These are phyloP conservation scores for Drosophila triauraria DNA, from an alignment of 1,140 invertebrate genomes.

Conservation along the genomic window DNA sequence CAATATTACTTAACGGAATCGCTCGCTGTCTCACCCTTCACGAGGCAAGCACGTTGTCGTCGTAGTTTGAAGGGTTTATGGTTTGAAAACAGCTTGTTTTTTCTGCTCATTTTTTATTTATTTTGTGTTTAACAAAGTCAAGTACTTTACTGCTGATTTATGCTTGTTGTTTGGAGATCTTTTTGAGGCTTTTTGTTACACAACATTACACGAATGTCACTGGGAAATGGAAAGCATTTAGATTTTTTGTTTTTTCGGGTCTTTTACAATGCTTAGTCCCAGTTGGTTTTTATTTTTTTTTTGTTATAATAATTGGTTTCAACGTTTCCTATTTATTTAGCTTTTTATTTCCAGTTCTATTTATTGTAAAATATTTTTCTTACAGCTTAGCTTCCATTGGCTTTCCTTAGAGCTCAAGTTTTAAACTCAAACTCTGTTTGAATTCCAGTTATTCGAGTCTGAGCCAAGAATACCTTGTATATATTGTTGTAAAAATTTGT, in stretches of 20 bases:
- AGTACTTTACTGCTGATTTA: constrained; percentile 6
- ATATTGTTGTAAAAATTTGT: constrained; percentile 3
- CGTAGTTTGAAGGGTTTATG: constrained; percentile 18
- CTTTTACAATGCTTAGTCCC: too few relatives aligned
- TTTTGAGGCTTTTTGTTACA: background rate
- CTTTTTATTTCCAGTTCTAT: background rate
- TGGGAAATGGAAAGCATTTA: background rate
- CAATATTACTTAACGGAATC: constrained; percentile 36
- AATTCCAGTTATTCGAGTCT: constrained; percentile 13
- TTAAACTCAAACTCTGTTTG: background rate
- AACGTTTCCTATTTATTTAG: too few relatives aligned
- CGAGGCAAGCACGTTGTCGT: constrained; percentile 31
- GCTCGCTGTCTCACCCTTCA: constrained; percentile 10
- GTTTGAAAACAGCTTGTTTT: background rate
- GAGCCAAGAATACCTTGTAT: background rate
- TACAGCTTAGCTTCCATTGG: background rate
- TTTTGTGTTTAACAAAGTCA: background rate
- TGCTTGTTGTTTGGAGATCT: background rate
- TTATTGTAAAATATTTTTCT: background rate
- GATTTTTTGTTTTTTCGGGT: too few relatives aligned
- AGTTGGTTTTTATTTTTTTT: too few relatives aligned
- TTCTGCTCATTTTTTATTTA: background rate
- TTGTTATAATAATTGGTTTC: too few relatives aligned
- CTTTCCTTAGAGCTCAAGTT: background rate
- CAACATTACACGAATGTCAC: background rate